phyloP scores from a whole-genome alignment of 2,888 invertebrate species.

The Clepsis dumicolana region DNA sequence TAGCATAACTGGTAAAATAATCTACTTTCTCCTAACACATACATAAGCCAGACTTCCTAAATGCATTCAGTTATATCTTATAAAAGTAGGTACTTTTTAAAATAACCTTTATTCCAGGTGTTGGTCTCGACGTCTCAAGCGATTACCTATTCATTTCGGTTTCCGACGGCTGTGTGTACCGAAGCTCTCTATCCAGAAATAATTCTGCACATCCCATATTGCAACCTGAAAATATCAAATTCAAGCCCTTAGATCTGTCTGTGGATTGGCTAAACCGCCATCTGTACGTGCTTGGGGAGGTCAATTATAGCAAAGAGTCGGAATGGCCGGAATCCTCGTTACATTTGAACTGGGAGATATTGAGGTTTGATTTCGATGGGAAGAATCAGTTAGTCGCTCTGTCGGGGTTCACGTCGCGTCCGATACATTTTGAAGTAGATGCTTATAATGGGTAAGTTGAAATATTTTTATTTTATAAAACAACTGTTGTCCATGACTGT shows the following conservation, averaged over 20 bases:
- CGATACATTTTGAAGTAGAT: slow-evolving; percentile 95
- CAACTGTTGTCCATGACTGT: neutral
- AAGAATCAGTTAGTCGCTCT: slow-evolving; percentile 89
- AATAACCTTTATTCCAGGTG: slow-evolving; percentile 84
- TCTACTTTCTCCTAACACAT: neutral
- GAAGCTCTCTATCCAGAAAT: slow-evolving; percentile 80
- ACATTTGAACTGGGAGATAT: slow-evolving; percentile 89
- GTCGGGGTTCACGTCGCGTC: slow-evolving; percentile 89
- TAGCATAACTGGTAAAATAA: slow-evolving; percentile 71
- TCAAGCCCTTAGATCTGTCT: slow-evolving; percentile 90
- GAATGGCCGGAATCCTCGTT: slow-evolving; percentile 60
- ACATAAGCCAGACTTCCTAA: no score
- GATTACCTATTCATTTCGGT: slow-evolving; percentile 92
- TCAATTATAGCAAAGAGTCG: slow-evolving; percentile 77
- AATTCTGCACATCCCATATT: slow-evolving; percentile 81
- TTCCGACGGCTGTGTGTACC: slow-evolving; percentile 88
- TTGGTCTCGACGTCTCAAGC: slow-evolving; percentile 91
- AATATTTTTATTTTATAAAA: neutral
- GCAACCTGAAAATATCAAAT: slow-evolving; percentile 85
- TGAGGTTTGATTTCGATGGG: slow-evolving; percentile 91
- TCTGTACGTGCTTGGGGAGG: slow-evolving; percentile 93
- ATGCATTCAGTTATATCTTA: no score
- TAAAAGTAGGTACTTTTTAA: no score
- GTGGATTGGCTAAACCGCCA: slow-evolving; percentile 96
- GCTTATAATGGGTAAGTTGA: slow-evolving; percentile 93